phyloP scores from a whole-genome alignment of 2,113 vertebrate genomes.

The Psephotus haematonotus region DNA sequence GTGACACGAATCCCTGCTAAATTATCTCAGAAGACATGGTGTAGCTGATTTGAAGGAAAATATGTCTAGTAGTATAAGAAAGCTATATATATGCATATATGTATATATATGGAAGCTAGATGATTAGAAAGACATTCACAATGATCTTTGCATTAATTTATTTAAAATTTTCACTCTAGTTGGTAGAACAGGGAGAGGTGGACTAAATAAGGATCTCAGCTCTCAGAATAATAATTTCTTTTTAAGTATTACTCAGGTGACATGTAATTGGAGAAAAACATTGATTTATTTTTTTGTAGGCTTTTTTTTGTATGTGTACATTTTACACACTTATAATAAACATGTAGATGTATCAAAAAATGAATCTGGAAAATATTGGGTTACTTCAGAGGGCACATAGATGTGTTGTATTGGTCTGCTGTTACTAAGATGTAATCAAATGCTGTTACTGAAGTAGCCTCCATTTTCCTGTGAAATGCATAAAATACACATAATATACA shows the following conservation, averaged over 20 bases:
- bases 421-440: not conserved
- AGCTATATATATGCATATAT: not conserved
- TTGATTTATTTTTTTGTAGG: not conserved
- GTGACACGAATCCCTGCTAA: not conserved
- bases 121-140: not conserved
- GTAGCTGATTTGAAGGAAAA: not conserved
- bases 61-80: not conserved
- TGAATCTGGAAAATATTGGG: not conserved
- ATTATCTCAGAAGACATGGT: not conserved
- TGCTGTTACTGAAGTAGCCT: not conserved
- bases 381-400: not conserved
- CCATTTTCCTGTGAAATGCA: not conserved
- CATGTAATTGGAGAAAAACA: not conserved
- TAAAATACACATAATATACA: not conserved
- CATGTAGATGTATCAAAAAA: not conserved
- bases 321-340: not conserved
- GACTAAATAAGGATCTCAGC: not conserved
- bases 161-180: accelerated
- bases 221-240: not conserved
- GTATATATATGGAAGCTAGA: not conserved
- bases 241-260: not conserved
- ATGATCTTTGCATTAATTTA: not conserved
- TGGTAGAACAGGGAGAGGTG: not conserved
- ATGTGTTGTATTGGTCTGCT: not conserved
- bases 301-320: not conserved